A percentile compares a stretch with the other conserved stretches of the same genome.
phyloP scores from a whole-genome alignment of 2,113 vertebrate species.

The Sebastes schlegelii region DNA sequence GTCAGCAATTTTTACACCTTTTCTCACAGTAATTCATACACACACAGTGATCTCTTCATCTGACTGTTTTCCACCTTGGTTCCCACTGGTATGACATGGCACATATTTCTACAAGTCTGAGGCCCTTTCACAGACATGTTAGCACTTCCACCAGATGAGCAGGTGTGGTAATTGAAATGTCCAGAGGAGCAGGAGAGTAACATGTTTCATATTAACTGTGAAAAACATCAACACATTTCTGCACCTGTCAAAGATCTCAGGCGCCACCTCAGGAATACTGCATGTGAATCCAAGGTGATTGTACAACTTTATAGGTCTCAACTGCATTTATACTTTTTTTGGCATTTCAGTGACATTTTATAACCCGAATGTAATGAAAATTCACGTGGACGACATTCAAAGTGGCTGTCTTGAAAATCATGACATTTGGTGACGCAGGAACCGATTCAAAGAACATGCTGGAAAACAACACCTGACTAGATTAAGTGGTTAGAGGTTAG shows the following conservation, averaged over 20 bases:
- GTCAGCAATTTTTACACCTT: background rate
- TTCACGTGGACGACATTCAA: too few species aligned
- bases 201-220: constrained; percentile 21
- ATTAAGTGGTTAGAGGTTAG: background rate
- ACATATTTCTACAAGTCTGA: background rate
- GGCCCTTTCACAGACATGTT: constrained; percentile 7
- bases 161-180: constrained; percentile 36
- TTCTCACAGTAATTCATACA: background rate
- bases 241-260: constrained; percentile 27
- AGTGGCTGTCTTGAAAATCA: background rate
- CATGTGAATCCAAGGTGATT: background rate
- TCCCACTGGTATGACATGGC: background rate
- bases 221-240: constrained; percentile 28
- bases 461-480: background rate
- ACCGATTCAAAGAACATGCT: background rate
- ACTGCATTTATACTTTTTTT: background rate
- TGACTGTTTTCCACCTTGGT: background rate
- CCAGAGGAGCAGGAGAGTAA: background rate
- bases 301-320: background rate
- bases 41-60: background rate
- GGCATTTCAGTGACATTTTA: background rate
- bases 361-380: background rate
- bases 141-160: constrained; percentile 4
- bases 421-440: background rate
- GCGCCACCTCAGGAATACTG: background rate